phyloP scores from a whole-genome alignment of 2,113 vertebrate genomes.

The Arenaria interpres region DNA sequence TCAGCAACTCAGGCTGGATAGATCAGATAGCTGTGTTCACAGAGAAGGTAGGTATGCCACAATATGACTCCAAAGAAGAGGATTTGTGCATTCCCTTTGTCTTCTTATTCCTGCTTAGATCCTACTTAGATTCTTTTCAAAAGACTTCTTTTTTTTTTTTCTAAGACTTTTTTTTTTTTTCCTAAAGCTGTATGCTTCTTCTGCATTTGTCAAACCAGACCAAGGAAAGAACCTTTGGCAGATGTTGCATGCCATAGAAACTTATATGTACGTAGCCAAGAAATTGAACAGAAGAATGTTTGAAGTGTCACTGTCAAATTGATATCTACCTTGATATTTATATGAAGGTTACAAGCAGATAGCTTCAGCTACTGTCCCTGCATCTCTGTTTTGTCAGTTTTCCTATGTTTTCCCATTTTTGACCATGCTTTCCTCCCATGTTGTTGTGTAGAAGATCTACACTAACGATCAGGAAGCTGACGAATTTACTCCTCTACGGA shows the following conservation, averaged over 20 bases:
- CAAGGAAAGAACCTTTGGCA: background rate
- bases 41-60: background rate
- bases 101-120: background rate
- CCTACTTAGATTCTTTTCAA: background rate
- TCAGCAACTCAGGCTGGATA: background rate
- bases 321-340: background rate
- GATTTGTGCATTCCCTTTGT: background rate
- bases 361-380: background rate
- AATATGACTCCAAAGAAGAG: background rate
- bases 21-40: background rate
- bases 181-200: background rate
- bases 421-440: background rate
- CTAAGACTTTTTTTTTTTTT: too few species aligned
- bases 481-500: background rate
- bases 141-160: accelerated
- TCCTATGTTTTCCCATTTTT: background rate
- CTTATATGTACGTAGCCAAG: background rate
- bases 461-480: background rate
- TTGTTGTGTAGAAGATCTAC: background rate
- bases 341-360: background rate
- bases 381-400: background rate
- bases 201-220: background rate
- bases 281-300: background rate
- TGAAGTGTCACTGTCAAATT: background rate
- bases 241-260: background rate